Evolutionary conservation across 2,113 vertebrate species (phyloP), one percentile per base, ranked within the genome.

Genomic region (Chitala chitala): DNA sequence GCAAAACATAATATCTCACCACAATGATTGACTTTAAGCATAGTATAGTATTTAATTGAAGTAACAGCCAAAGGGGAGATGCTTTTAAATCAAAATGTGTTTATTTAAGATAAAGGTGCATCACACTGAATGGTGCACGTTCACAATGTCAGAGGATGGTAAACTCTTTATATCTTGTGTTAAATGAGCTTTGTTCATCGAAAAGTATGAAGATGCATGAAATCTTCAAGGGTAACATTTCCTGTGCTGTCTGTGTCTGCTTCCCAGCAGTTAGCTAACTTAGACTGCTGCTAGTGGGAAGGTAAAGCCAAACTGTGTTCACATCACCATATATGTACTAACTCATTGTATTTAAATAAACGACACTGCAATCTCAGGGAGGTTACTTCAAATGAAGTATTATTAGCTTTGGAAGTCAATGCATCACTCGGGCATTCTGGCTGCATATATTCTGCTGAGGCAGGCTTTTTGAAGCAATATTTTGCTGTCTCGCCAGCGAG

Each of bases 41-140:
- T 75, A 82, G n/a, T n/a, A n/a, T n/a, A n/a, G n/a, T 68, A 38
- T 77, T 48, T 71, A 70, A 78, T 38, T 78, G 65, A 72, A 77
- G 74, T 70, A 73, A 63, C 56, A 72, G 71, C 69, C 31, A 46
- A 69, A 42, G 31, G 66, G 70, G 42, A 69, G 31, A 69, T 74
- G 64, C 40, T 51, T 53, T 73, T 75, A 63, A 78, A 76, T 76
- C 63, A 77, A 76, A 79, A 63, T 58, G 58, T 70, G 64, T 42
- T 24, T 46, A 15, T 73, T 58, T 24, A 40, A 75, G 50, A 50
- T 71, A 77, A 81, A 50, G 29, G 68, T 13, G 29, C 54, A 42
- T 33, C 63, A 20, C 29, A 36, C 17, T 46, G 73, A 55, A 31
- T 31, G 15, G 8, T 56, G n/a, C 54, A 9, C n/a, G n/a, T n/a